A percentile compares a stretch with the other conserved stretches of the same genome.
Evolutionary conservation across 2,888 invertebrate species (phyloP).

Genomic region (Diloba caeruleocephala): DNA sequence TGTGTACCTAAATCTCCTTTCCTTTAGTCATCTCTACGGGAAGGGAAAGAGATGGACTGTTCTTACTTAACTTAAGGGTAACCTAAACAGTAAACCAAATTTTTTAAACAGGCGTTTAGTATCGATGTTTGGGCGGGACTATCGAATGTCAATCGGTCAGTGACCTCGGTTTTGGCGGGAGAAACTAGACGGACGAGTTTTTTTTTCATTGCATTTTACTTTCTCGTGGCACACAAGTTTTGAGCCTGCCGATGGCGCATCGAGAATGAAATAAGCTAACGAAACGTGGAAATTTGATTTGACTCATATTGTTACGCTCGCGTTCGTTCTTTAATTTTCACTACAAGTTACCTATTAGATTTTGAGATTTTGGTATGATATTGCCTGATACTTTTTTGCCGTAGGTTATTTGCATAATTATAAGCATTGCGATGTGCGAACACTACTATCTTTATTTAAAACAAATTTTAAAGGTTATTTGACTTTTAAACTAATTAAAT

Average conservation of each 20-base stretch:
- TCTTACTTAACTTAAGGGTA: too few relatives aligned
- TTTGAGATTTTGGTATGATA: conserved; percentile 10
- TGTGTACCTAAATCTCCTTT: too few relatives aligned
- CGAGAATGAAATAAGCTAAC: conserved; percentile 46
- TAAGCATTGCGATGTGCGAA: too few relatives aligned
- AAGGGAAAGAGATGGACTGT: too few relatives aligned
- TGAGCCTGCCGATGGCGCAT: conserved; percentile 51
- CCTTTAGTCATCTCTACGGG: too few relatives aligned
- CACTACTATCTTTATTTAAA: too few relatives aligned
- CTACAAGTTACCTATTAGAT: conserved; percentile 15
- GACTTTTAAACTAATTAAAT: too few relatives aligned
- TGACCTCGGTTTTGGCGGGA: conserved; percentile 86
- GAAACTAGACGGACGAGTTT: conserved; percentile 81
- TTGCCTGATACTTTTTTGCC: neutral
- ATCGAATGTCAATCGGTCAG: conserved; percentile 86
- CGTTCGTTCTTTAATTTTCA: conserved; percentile 19
- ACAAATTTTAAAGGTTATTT: too few relatives aligned
- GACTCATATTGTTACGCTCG: conserved; percentile 24
- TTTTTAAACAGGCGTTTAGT: conserved; percentile 15
- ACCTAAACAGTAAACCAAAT: too few relatives aligned
- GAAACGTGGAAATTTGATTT: conserved; percentile 53
- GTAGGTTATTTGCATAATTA: too few relatives aligned
- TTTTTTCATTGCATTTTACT: conserved; percentile 85
- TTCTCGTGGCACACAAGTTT: conserved; percentile 72
- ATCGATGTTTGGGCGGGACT: conserved; percentile 63